Base-by-base conservation (phyloP, 2,113 vertebrate genomes). In the Ascaphus truei region DNA sequence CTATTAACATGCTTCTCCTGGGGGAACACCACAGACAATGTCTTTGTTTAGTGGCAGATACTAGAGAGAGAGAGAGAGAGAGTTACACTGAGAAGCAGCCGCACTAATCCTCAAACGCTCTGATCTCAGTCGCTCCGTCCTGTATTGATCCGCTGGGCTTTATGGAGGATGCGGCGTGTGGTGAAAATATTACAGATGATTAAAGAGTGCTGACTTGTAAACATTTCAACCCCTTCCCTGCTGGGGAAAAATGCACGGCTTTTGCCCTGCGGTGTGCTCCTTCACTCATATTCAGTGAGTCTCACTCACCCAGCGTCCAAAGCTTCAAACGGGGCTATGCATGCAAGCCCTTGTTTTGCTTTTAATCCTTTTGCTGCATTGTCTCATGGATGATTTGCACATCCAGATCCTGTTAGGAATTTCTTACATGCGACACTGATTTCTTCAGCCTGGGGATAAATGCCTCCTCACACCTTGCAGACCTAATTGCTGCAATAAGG, bases 151-250 rank as follows among this genome's bases (percentile, higher is more conserved):
- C 57, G 31, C 31, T 41, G 16, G 26, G 67, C 59, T 71, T 71
- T 71, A 61, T 71, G 67, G 47, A 71, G 33, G 33, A 52, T 71
- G 57, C 33, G 15, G 45, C 57, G 18, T 71, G 67, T 52, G 67
- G 47, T 71, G 67, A 60, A 60, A 60, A 61, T 71, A 61, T 60
- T 71, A 71, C 45, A 61, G 67, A 71, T 71, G 67, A 71, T 71
- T 71, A 71, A 61, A 71, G 57, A 71, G 67, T 71, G 67, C 57
- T 71, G 67, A 71, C 56, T 61, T 61, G 47, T 61, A 61, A 71
- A 52, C 57, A 61, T 61, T 68, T 61, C 45, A 51, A 61, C 45
- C 33, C 18, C 30, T 69, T 52, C 45, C 20, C 45, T 39, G 48
- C 57, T 41, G 56, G 25, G 41, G 56, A 33, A 51, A 39, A 58